Base-by-base conservation (phyloP, 1,140 invertebrate species). In the Zaprionus ornatus region DNA sequence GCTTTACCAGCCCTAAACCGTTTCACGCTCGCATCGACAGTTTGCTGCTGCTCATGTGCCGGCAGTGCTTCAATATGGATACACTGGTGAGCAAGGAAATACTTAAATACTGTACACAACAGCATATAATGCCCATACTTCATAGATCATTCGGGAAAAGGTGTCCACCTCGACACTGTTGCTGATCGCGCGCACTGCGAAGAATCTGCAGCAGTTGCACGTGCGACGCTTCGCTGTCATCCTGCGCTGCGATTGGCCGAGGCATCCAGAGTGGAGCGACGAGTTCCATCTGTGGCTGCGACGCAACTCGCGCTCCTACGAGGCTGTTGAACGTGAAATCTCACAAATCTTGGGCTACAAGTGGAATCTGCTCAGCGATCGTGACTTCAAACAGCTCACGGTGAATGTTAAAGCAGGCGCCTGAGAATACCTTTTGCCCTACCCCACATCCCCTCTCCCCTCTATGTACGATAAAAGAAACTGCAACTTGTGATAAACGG, bases 111-210 rank as follows among this genome's bases (percentile, higher is more conserved):
- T 32, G 2, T 32, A 32, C 29, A 10, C 29, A 32, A 9, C 29
- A 32, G 9, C 9, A 32, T 21, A 12, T 4, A 23, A 40, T 40
- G 37, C 50, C n/a, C 52, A 0, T 19, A n/a, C 1, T 45, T 23
- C 4, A 1, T 79, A 96, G 96, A 93, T 97, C 76, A 94, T 98
- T 17, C 94, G 96, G 4, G 97, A 98, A 83, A 93, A 96, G 85
- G 95, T 98, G 59, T 97, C 97, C 1, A 97, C 97, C 0, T 94
- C 95, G 0, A 97, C 97, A 1, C 93, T 97, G 13, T 91, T 98
- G 27, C 93, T 97, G n/a, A 93, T 97, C 29, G 96, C 95, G 0
- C 93, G 94, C 40, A 95, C 94, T 1, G 95, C 95, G 3, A 95
- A 94, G 64, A 95, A 95, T 72, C 93, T 98, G 23, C 93, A 93